A percentile compares a stretch with the other conserved stretches of the same genome.
Evolutionary conservation across 2,888 invertebrate species (phyloP).

Genomic region (Xanthorhoe designata): DNA sequence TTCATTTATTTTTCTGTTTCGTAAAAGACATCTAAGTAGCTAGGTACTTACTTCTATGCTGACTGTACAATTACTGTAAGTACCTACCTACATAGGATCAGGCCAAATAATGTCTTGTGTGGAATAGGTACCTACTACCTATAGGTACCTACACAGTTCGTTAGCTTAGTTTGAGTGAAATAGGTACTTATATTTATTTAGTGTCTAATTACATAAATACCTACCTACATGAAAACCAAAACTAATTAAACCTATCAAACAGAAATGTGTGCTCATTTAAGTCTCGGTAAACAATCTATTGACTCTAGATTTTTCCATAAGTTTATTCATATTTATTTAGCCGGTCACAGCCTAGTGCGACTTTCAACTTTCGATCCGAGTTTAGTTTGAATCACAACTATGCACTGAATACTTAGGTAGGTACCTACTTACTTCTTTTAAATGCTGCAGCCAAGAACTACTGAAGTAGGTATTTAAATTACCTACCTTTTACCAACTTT

Average conservation of each 20-base stretch:
- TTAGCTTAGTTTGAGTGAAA: neutral
- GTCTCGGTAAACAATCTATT: neutral
- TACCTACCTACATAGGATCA: neutral
- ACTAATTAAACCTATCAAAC: neutral
- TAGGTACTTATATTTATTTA: conserved; percentile 1
- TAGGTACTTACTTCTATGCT: no score
- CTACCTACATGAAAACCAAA: neutral
- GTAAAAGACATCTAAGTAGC: no score
- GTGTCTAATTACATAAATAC: neutral
- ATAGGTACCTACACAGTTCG: no score
- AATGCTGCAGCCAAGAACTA: no score
- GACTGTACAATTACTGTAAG: neutral
- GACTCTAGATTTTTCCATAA: neutral
- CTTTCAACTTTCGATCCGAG: no score
- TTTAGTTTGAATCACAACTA: no score
- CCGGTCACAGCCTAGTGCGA: neutral
- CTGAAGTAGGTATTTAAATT: no score
- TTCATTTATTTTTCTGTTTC: no score
- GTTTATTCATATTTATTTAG: neutral
- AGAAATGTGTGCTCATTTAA: conserved; percentile 1
- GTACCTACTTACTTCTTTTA: no score
- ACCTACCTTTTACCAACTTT: no score
- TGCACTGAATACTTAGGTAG: no score
- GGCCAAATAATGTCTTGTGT: neutral
- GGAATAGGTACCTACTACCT: no score